A percentile compares a stretch with the other conserved stretches of the same genome.
phyloP scores from a whole-genome alignment of 2,888 invertebrate species.

The Amphipyra tragopoginis region DNA sequence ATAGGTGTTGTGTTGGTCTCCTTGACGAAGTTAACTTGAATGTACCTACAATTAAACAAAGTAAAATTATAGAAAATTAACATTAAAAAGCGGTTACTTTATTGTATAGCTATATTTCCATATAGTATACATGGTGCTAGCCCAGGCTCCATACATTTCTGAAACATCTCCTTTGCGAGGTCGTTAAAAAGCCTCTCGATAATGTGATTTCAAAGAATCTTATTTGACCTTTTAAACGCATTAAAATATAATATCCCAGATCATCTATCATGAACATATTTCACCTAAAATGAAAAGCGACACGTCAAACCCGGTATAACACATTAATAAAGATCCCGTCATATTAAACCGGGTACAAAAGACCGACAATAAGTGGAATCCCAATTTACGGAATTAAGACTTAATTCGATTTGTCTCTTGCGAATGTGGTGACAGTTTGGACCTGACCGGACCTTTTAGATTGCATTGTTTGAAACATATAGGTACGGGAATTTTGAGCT shows the following conservation, averaged over 20 bases:
- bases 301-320: conserved; percentile 5
- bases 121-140: no score
- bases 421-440: conserved; percentile 17
- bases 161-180: no score
- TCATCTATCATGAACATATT: conserved; percentile 5
- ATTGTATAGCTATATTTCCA: no score
- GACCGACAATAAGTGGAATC: conserved; percentile 39
- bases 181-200: no score
- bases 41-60: no score
- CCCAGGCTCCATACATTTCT: no score
- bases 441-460: conserved; percentile 9
- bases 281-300: conserved; percentile 16
- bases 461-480: background rate
- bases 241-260: background rate
- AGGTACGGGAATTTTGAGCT: background rate
- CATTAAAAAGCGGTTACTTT: no score
- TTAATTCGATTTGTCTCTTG: conserved; percentile 54
- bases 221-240: background rate
- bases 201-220: no score
- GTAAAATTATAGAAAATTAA: no score
- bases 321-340: conserved; percentile 34
- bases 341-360: conserved; percentile 22
- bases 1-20: no score
- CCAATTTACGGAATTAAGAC: conserved; percentile 61
- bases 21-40: no score